A percentile compares a stretch with the other conserved stretches of the same genome.
Conservation (phyloP, 2,888 invertebrate genomes). For the Patella pellucida region DNA sequence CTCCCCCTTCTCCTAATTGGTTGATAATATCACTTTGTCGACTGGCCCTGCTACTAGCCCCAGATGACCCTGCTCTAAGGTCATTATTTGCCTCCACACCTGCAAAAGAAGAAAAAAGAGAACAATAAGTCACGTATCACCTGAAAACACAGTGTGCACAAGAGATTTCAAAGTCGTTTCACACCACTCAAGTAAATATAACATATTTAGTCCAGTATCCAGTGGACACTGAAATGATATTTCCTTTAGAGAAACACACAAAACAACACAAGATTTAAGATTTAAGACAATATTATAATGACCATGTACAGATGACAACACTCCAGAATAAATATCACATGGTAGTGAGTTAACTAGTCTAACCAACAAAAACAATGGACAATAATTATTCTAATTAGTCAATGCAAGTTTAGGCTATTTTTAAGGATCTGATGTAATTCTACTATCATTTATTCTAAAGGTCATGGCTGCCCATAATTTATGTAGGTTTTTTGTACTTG, state of each 20-base stretch:
- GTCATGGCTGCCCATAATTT: too few relatives aligned
- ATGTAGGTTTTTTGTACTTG: too few relatives aligned
- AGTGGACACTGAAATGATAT: neutral
- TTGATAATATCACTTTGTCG: conserved; percentile 59
- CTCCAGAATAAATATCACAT: too few relatives aligned
- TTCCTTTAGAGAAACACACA: neutral
- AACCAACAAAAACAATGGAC: too few relatives aligned
- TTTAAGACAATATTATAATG: neutral
- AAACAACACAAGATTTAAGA: conserved; percentile 15
- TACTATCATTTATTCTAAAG: too few relatives aligned
- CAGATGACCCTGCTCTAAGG: conserved; percentile 46
- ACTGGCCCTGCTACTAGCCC: conserved; percentile 58
- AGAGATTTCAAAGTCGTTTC: neutral
- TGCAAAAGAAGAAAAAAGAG: conserved; percentile 30
- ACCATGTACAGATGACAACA: too few relatives aligned
- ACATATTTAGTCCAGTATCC: neutral
- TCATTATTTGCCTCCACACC: conserved; percentile 49
- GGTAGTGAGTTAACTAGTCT: too few relatives aligned
- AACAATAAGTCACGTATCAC: conserved; percentile 8
- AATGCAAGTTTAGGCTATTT: too few relatives aligned
- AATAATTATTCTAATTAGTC: too few relatives aligned
- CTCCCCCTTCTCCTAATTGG: conserved; percentile 50
- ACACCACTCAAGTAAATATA: neutral
- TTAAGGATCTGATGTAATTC: too few relatives aligned
- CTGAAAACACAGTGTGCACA: neutral